Evolutionary conservation across 2,888 invertebrate species (phyloP).

Genomic region (Aradus depressus): DNA sequence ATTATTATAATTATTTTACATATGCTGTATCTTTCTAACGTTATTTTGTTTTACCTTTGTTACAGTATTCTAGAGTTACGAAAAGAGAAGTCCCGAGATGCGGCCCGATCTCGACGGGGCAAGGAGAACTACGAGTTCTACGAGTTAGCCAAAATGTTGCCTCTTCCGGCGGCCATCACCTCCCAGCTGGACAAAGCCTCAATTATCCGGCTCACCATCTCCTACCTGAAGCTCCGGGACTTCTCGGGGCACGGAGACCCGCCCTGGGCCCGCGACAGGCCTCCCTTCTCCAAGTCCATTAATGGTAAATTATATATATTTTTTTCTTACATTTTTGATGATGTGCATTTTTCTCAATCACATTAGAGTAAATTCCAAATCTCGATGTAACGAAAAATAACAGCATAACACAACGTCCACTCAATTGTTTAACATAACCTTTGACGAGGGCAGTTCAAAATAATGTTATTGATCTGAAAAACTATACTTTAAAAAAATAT

Average conservation of each 20-base stretch:
- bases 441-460: no score
- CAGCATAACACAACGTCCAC: no score
- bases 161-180: slow-evolving; percentile 80
- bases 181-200: slow-evolving; percentile 92
- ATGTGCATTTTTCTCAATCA: no score
- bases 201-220: slow-evolving; percentile 90
- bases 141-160: slow-evolving; percentile 89
- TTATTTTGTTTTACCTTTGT: no score
- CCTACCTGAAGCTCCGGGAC: slow-evolving; percentile 86
- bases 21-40: no score
- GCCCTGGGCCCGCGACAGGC: slow-evolving; percentile 80
- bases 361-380: no score
- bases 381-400: no score
- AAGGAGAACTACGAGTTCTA: slow-evolving; percentile 96
- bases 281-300: slow-evolving; percentile 63
- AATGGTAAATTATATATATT: slow-evolving; percentile 58
- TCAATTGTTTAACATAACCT: no score
- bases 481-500: no score
- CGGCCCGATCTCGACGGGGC: slow-evolving; percentile 79
- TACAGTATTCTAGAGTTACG: slow-evolving; percentile 84
- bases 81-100: slow-evolving; percentile 88
- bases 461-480: no score
- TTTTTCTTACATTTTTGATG: no score
- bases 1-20: no score
- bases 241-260: slow-evolving; percentile 94